Percentiles rank a stretch among this genome's conserved stretches.
These are phyloP conservation scores for Aldrovandia affinis DNA, from an alignment of 2,797 vertebrate genomes.

Conservation along the genomic window DNA sequence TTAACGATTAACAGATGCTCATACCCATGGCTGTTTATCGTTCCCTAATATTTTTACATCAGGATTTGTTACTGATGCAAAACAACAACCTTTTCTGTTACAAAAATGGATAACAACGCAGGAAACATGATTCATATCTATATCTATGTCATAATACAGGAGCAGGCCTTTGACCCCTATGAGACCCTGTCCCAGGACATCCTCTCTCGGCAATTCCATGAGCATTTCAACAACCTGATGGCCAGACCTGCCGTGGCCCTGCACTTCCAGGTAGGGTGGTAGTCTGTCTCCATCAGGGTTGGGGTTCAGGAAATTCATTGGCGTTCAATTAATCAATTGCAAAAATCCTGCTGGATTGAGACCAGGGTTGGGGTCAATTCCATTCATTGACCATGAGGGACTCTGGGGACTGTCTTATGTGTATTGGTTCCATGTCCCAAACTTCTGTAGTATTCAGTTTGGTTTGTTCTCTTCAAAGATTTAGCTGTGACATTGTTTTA, in stretches of 20 bases:
- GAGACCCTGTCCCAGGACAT: slow-evolving; percentile 96
- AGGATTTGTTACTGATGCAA: neutral
- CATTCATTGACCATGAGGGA: no score
- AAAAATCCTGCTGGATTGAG: no score
- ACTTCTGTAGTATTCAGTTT: no score
- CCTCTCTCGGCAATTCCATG: slow-evolving; percentile 86
- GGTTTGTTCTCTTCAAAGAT: neutral
- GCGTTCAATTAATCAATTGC: neutral
- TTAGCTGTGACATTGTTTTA: no score
- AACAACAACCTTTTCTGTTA: neutral
- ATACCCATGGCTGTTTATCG: neutral
- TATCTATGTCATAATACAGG: slow-evolving; percentile 64
- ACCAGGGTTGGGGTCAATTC: no score
- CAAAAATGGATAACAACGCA: neutral
- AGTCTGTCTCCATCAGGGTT: neutral
- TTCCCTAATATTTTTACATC: neutral
- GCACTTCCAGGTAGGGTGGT: slow-evolving; percentile 87
- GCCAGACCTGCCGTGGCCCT: slow-evolving; percentile 83
- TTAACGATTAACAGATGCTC: neutral
- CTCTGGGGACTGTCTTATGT: no score
- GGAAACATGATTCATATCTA: neutral
- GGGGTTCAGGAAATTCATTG: neutral
- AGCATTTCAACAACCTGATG: slow-evolving; percentile 93
- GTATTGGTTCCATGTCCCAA: no score
- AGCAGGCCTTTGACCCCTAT: slow-evolving; percentile 98